These are phyloP conservation scores for Hedya salicella DNA, from an alignment of 2,888 invertebrate genomes.

Conservation along the genomic window DNA sequence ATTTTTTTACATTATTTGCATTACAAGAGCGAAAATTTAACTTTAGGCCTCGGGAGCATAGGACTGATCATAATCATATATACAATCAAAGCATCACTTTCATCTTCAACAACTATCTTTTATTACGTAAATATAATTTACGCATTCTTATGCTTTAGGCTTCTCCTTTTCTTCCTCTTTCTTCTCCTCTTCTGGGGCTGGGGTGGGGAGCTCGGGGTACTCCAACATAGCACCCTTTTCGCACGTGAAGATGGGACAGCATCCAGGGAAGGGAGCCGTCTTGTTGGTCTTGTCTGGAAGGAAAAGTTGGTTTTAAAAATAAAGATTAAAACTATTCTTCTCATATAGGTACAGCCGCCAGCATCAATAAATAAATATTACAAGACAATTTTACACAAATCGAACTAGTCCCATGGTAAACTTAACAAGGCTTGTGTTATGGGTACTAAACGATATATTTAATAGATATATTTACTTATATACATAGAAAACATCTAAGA, in stretches of 20 bases:
- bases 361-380: too few relatives aligned
- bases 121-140: background rate
- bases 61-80: too few relatives aligned
- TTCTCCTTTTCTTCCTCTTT: constrained; percentile 72
- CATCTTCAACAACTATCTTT: background rate
- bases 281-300: constrained; percentile 93
- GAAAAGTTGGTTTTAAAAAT: background rate
- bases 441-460: too few relatives aligned
- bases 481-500: too few relatives aligned
- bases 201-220: constrained; percentile 91
- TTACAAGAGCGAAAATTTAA: too few relatives aligned
- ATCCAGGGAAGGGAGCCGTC: constrained; percentile 93
- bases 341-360: too few relatives aligned
- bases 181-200: constrained; percentile 69
- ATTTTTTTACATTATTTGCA: too few relatives aligned
- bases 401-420: too few relatives aligned
- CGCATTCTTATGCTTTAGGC: constrained; percentile 59
- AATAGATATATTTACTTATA: too few relatives aligned
- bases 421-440: too few relatives aligned
- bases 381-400: too few relatives aligned
- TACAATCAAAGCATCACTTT: background rate
- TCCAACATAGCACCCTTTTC: constrained; percentile 93
- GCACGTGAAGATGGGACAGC: constrained; percentile 94
- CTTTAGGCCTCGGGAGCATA: too few relatives aligned
- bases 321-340: constrained; percentile 38